Conservation (phyloP, 2,888 invertebrate species). For the Orthosia incerta region DNA sequence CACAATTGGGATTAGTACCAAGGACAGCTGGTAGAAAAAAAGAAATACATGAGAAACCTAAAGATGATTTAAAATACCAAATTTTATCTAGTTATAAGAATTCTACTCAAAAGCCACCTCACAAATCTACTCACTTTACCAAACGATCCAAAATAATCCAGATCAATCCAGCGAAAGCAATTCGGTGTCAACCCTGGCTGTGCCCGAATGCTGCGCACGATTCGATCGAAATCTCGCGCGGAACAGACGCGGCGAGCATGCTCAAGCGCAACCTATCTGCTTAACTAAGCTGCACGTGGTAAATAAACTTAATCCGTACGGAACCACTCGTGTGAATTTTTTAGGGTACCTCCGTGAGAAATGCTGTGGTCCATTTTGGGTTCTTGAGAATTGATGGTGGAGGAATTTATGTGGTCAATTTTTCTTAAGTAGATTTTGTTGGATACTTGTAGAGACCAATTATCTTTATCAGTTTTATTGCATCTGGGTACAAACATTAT, state of each 20-base stretch:
- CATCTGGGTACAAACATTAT: no score
- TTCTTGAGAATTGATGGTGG: slow-evolving; percentile 26
- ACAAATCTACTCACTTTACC: neutral
- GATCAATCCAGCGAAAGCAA: slow-evolving; percentile 18
- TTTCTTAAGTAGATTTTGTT: neutral
- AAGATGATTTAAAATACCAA: accelerated
- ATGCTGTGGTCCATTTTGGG: slow-evolving; percentile 30
- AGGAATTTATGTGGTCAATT: slow-evolving; percentile 10
- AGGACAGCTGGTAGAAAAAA: neutral
- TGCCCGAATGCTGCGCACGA: slow-evolving; percentile 76
- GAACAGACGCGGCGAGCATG: slow-evolving; percentile 74
- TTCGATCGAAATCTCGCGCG: slow-evolving; percentile 82
- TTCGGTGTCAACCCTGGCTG: slow-evolving; percentile 45
- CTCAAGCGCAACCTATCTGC: slow-evolving; percentile 70
- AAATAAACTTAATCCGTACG: slow-evolving; percentile 69
- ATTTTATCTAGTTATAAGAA: neutral
- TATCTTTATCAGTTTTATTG: no score
- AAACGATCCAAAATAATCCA: slow-evolving; percentile 28
- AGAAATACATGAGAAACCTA: neutral
- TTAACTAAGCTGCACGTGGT: slow-evolving; percentile 68
- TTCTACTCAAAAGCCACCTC: neutral
- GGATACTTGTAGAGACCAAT: no score
- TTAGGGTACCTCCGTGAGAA: slow-evolving; percentile 60
- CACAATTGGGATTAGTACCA: neutral
- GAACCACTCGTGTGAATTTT: slow-evolving; percentile 66